These are phyloP conservation scores for Gastracanthus pulcherrimus DNA, from an alignment of 2,888 invertebrate genomes.

Conservation along the genomic window DNA sequence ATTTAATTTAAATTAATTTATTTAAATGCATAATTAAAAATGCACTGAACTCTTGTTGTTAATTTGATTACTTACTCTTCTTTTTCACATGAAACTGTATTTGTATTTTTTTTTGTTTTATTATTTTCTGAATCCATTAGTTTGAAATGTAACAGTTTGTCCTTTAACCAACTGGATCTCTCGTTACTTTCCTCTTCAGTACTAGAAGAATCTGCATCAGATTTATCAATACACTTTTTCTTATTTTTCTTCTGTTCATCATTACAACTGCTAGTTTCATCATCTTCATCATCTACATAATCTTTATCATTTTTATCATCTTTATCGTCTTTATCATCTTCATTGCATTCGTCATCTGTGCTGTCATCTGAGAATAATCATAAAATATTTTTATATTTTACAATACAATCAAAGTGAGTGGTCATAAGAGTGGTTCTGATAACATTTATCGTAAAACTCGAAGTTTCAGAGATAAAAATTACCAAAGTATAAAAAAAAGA, in stretches of 20 bases:
- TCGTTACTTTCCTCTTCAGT: not conserved
- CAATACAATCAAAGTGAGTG: too few relatives aligned
- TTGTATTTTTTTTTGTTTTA: not conserved
- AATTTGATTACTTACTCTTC: not conserved
- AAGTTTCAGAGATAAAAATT: too few relatives aligned
- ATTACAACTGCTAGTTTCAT: not conserved
- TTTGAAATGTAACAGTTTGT: conserved; percentile 20
- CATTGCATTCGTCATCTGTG: too few relatives aligned
- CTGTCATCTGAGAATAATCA: conserved; percentile 12
- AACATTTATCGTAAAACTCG: too few relatives aligned
- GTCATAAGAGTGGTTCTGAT: too few relatives aligned
- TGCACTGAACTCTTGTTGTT: not conserved
- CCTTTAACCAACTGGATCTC: conserved; percentile 10
- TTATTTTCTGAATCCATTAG: not conserved
- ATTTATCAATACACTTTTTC: not conserved
- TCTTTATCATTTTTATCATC: conserved; percentile 5
- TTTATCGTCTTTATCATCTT: conserved; percentile 17
- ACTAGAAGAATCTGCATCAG: not conserved
- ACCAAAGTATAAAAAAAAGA: too few relatives aligned
- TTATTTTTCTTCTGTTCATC: not conserved
- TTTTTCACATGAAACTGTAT: not conserved
- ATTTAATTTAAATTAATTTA: not conserved
- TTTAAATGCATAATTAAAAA: not conserved
- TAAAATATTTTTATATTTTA: not conserved
- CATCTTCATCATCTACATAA: conserved; percentile 5